Conservation (phyloP, 2,113 vertebrate genomes). For the Prolemur simus region DNA sequence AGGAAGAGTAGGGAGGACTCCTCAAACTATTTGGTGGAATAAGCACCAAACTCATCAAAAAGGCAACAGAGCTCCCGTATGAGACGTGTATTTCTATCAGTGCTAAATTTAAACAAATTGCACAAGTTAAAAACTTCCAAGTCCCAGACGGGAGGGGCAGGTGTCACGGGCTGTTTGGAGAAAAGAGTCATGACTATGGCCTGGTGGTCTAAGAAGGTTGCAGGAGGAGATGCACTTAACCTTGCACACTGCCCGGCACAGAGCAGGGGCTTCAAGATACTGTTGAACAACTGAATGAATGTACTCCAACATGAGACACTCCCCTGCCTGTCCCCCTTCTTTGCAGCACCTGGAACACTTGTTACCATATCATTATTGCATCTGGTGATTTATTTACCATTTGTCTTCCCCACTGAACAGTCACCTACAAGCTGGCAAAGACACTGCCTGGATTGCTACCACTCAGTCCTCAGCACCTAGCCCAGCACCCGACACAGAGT, state of each 20-base stretch:
- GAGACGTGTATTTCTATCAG: not conserved
- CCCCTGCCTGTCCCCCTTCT: not conserved
- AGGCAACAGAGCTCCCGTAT: not conserved
- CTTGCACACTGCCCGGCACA: not conserved
- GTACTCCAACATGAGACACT: not conserved
- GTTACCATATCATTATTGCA: not conserved
- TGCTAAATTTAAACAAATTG: not conserved
- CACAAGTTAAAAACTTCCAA: not conserved
- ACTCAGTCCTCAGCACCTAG: not conserved
- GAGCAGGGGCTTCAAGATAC: not conserved
- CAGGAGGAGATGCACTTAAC: not conserved
- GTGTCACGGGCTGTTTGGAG: fast-evolving
- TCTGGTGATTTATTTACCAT: not conserved
- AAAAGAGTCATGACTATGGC: not conserved
- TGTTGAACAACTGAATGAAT: not conserved
- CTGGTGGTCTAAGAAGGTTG: not conserved
- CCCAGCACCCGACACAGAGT: not conserved
- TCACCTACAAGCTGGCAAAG: not conserved
- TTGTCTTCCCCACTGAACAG: not conserved
- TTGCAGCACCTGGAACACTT: not conserved
- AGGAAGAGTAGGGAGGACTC: not conserved
- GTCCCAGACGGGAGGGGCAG: not conserved
- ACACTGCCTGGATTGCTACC: not conserved
- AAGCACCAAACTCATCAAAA: not conserved
- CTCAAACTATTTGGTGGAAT: not conserved